These are phyloP conservation scores for Daboia siamensis DNA, from an alignment of 2,113 vertebrate species.

Conservation along the genomic window DNA sequence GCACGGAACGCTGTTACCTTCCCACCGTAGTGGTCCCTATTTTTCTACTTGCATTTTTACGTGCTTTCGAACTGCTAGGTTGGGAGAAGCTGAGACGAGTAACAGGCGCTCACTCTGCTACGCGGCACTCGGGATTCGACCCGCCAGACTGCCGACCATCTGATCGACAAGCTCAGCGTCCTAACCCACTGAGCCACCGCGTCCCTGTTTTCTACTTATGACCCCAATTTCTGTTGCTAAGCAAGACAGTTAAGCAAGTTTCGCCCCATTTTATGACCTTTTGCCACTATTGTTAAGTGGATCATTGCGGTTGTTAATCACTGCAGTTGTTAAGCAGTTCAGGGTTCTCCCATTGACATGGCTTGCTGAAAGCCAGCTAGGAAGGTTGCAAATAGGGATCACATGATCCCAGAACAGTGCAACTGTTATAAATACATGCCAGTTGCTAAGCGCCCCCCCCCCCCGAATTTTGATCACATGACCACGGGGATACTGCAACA, in stretches of 20 bases:
- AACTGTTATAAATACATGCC: not conserved
- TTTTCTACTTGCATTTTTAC: too few relatives aligned
- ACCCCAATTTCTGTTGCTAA: not conserved
- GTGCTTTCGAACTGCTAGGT: too few relatives aligned
- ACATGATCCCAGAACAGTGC: not conserved
- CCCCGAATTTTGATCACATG: not conserved
- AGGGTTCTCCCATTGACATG: not conserved
- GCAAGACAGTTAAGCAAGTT: not conserved
- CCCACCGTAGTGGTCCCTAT: too few relatives aligned
- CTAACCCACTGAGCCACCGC: too few relatives aligned
- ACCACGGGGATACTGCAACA: not conserved
- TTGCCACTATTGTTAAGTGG: not conserved
- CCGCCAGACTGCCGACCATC: too few relatives aligned
- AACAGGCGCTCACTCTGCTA: too few relatives aligned
- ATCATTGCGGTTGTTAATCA: not conserved
- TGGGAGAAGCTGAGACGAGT: too few relatives aligned
- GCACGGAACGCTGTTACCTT: too few relatives aligned
- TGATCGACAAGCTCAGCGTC: too few relatives aligned
- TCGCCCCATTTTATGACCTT: not conserved
- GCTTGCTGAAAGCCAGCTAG: not conserved
- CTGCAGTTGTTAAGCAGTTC: not conserved
- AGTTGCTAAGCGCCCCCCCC: not conserved
- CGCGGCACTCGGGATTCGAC: too few relatives aligned
- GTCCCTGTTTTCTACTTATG: not conserved
- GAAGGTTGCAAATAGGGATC: not conserved